These are phyloP conservation scores for Montipora cactus DNA, from an alignment of 64 coral and sea anemone species.

Conservation along the genomic window DNA sequence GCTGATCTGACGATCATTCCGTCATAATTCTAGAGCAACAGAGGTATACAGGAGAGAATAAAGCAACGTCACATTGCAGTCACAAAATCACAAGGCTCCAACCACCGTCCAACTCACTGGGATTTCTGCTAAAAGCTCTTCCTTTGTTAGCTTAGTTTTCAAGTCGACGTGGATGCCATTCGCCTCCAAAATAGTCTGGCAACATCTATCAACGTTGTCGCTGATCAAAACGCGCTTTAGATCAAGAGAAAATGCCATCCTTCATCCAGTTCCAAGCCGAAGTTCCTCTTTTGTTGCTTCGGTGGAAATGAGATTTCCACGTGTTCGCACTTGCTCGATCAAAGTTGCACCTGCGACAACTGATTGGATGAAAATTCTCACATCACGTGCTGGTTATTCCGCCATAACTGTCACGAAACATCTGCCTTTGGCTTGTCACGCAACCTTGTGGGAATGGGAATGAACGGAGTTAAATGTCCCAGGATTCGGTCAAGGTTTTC, in stretches of 20 bases:
- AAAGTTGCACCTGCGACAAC: not conserved
- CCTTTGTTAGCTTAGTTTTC: conserved; percentile 94
- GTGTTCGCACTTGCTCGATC: conserved; percentile 25
- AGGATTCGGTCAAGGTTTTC: too few species aligned
- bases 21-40: conserved; percentile 86
- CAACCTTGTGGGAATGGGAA: too few species aligned
- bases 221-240: conserved; percentile 96
- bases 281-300: not conserved
- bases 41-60: not conserved
- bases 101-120: conserved; percentile 41
- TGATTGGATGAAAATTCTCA: conserved; percentile 8
- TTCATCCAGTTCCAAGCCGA: not conserved
- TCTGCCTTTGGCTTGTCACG: too few species aligned
- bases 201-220: conserved; percentile 90
- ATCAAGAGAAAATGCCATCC: conserved; percentile 83
- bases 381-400: conserved; percentile 40
- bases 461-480: too few species aligned
- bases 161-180: conserved; percentile 81
- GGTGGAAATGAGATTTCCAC: conserved; percentile 22
- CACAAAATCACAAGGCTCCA: not conserved
- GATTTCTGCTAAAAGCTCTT: conserved; percentile 93
- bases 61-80: not conserved
- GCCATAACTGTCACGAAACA: conserved; percentile 12
- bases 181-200: conserved; percentile 82
- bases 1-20: conserved; percentile 95